phyloP scores from a whole-genome alignment of 2,113 vertebrate species.

The Mellivora capensis region DNA sequence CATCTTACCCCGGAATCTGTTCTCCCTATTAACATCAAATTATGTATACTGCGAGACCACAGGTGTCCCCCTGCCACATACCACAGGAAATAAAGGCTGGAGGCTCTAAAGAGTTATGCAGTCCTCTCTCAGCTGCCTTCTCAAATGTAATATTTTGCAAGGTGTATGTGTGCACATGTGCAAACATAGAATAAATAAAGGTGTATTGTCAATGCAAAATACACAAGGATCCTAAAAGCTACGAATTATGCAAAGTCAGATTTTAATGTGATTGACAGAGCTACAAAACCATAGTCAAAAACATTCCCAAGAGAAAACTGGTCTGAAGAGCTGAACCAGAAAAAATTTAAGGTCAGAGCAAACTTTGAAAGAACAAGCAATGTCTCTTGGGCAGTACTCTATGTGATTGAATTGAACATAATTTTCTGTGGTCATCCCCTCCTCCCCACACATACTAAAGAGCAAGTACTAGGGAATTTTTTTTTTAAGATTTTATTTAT shows the following conservation, averaged over 20 bases:
- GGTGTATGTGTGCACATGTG: fast-evolving
- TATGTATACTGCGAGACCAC: background rate
- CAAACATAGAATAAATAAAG: background rate
- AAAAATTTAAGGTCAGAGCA: background rate
- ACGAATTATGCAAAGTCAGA: background rate
- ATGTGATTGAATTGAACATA: background rate
- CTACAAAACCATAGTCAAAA: background rate
- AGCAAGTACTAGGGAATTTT: background rate
- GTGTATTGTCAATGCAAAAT: background rate
- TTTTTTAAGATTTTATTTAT: too few relatives aligned
- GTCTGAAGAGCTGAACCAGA: background rate
- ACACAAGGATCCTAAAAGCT: background rate
- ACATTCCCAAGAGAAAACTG: background rate
- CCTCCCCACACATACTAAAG: background rate
- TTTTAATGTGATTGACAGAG: background rate
- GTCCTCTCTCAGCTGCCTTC: background rate
- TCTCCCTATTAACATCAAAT: background rate
- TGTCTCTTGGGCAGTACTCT: background rate
- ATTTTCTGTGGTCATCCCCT: background rate
- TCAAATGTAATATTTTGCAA: background rate
- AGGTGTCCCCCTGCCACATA: background rate
- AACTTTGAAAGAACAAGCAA: background rate
- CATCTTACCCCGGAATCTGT: background rate
- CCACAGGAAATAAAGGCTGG: background rate
- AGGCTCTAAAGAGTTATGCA: background rate